Evolutionary conservation across 2,113 vertebrate species (phyloP).

Genomic region (Oryctolagus cuniculus): DNA sequence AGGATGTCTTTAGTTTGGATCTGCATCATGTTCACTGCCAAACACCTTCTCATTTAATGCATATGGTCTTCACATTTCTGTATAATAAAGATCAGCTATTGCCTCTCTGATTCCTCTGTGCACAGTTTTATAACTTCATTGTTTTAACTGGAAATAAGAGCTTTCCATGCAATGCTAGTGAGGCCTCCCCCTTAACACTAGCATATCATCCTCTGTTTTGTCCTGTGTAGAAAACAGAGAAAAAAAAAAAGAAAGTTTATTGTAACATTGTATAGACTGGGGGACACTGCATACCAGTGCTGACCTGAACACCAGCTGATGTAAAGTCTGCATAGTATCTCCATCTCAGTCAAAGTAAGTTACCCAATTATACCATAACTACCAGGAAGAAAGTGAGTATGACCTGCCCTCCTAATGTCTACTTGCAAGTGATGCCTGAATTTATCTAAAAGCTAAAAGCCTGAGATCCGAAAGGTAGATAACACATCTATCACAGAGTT

Average conservation of each 20-base stretch:
- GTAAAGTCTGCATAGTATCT: neutral
- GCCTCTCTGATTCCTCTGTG: slow-evolving; percentile 45
- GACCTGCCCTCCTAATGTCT: slow-evolving; percentile 13
- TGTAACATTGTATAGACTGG: neutral
- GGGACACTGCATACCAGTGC: neutral
- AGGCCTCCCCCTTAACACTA: neutral
- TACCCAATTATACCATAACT: slow-evolving; percentile 23
- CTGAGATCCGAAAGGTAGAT: slow-evolving; percentile 10
- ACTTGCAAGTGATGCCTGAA: slow-evolving; percentile 33
- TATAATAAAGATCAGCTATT: slow-evolving; percentile 76
- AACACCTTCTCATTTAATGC: slow-evolving; percentile 36
- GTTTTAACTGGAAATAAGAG: slow-evolving; percentile 51
- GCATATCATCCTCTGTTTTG: neutral
- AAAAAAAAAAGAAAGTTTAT: neutral
- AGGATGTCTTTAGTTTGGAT: slow-evolving; percentile 56
- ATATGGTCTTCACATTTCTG: slow-evolving; percentile 61
- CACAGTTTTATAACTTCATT: slow-evolving; percentile 42
- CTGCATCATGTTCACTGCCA: slow-evolving; percentile 61
- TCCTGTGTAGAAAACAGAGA: slow-evolving; percentile 20
- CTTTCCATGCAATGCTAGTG: slow-evolving; percentile 9
- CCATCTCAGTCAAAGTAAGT: slow-evolving; percentile 33
- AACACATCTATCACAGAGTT: neutral
- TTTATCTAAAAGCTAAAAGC: slow-evolving; percentile 15
- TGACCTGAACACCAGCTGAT: neutral
- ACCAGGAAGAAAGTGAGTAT: slow-evolving; percentile 5